Base-by-base conservation (phyloP, 2,888 invertebrate genomes). In the Aricia artaxerxes region DNA sequence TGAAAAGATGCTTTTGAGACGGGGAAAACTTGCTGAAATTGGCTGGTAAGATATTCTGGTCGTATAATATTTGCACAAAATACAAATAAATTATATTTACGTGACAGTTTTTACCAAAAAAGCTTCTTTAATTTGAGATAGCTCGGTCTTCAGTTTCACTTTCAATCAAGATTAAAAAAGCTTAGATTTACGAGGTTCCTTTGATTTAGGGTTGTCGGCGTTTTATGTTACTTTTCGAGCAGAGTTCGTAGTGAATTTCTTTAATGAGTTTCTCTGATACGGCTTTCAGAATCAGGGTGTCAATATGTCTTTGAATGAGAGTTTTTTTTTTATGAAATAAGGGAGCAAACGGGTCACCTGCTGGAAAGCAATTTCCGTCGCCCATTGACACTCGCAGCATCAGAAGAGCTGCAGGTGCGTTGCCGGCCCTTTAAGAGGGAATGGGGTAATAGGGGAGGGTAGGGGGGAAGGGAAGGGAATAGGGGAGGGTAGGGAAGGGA, bases 91-190 rank as follows among this genome's bases (percentile, higher is more conserved):
- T 61, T 61, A 9, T 24, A 24, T 24, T 61, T 24, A 61, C 24
- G 7, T 24, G 64, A 16, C 4, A 9, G 13, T 69, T 64, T 31
- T 69, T 69, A 4, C 16, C 13, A 16, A 57, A 57, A 53, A 57
- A 13, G 16, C 57, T 11, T 35, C 16, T 69, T 69, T 69, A 69
- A 35, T 69, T 69, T 69, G 13, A 13, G 69, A 16, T 69, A 69
- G 38, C 13, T 35, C 11, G 5, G 35, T 69, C 35, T 69, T 69
- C 35, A 69, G 35, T 69, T 69, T 69, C 69, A 69, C 35, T 69
- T 38, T 38, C 13, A 38, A 69, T 69, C 69, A 69, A 69, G 69
- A 35, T 69, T 69, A 69, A 69, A 69, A 57, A 69, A 35, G 35
- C 69, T 64, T 2, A 69, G 69, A 69, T 69, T 38, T 35, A 69